Evolutionary conservation across 2,797 vertebrate genomes (phyloP).

Genomic region (Pseudocheirus occidentalis): DNA sequence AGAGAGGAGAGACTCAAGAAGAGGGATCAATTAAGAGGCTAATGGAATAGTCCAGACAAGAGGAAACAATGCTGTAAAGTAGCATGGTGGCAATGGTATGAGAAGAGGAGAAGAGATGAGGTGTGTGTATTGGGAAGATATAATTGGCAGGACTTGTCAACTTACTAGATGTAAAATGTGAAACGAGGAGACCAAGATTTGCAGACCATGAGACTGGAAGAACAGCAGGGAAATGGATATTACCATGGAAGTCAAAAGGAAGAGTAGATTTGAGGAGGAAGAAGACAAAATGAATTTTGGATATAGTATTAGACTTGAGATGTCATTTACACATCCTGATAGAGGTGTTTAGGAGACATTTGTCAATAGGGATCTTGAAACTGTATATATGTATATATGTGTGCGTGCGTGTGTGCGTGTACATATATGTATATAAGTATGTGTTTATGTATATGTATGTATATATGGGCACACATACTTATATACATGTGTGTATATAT

Average conservation of each 20-base stretch:
- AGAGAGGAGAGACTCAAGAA: not conserved
- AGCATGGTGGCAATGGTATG: not conserved
- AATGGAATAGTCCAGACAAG: not conserved
- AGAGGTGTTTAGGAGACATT: not conserved
- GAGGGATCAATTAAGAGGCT: not conserved
- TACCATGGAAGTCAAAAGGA: not conserved
- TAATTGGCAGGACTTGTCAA: not conserved
- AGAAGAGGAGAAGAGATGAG: not conserved
- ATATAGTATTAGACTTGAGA: not conserved
- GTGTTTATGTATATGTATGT: too few relatives aligned
- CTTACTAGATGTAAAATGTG: not conserved
- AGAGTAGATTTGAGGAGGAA: not conserved
- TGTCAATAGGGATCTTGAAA: not conserved
- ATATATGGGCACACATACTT: too few relatives aligned
- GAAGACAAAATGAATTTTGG: not conserved
- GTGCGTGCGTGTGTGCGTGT: too few relatives aligned
- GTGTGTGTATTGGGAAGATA: not conserved
- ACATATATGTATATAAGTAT: too few relatives aligned
- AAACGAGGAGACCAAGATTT: not conserved
- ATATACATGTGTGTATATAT: too few relatives aligned
- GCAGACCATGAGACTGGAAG: not conserved
- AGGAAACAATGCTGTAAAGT: not conserved
- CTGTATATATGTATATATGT: not conserved
- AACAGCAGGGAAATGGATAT: not conserved
- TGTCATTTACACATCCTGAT: not conserved